A percentile compares a stretch with the other conserved stretches of the same genome.
These are phyloP conservation scores for Drosophila pruinosa DNA, from an alignment of 1,140 invertebrate species.

Conservation along the genomic window DNA sequence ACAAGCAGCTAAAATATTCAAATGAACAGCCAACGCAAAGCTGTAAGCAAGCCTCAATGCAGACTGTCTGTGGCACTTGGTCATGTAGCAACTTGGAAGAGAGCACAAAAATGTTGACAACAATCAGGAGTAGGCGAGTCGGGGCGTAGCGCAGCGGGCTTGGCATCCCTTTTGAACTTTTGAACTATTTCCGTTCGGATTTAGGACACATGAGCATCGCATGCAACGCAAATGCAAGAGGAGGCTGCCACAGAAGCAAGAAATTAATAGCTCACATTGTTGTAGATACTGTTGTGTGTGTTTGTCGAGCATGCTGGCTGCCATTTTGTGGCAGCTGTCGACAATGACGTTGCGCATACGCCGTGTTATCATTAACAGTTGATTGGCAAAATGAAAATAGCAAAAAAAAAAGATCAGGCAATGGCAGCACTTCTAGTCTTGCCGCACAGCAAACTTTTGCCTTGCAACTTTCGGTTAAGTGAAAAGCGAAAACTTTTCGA, in stretches of 20 bases:
- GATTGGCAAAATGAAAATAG: constrained; percentile 11
- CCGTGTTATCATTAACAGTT: constrained; percentile 53
- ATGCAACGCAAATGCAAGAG: constrained; percentile 5
- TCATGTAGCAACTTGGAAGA: constrained; percentile 53
- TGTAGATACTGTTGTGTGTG: constrained; percentile 13
- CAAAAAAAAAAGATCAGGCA: background rate
- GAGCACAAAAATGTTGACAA: constrained; percentile 70
- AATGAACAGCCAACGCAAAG: constrained; percentile 62
- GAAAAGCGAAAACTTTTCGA: constrained; percentile 57
- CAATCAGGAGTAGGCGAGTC: too few species aligned
- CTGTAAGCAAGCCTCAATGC: constrained; percentile 24
- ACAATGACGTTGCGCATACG: constrained; percentile 35
- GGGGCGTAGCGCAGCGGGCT: constrained; percentile 19
- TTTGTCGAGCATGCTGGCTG: constrained; percentile 12
- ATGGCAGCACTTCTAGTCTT: constrained; percentile 38
- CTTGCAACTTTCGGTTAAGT: constrained; percentile 48
- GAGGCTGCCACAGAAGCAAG: constrained; percentile 16
- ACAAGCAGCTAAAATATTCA: constrained; percentile 76
- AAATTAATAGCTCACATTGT: constrained; percentile 67
- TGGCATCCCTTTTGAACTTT: constrained; percentile 54
- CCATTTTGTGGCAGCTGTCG: constrained; percentile 31
- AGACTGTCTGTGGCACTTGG: constrained; percentile 36
- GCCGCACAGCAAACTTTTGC: constrained; percentile 37
- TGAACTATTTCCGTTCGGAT: constrained; percentile 67
- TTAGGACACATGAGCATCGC: constrained; percentile 33